Evolutionary conservation across 2,888 invertebrate genomes (phyloP), one percentile per base, ranked within the genome.

Genomic region (Carabus problematicus): DNA sequence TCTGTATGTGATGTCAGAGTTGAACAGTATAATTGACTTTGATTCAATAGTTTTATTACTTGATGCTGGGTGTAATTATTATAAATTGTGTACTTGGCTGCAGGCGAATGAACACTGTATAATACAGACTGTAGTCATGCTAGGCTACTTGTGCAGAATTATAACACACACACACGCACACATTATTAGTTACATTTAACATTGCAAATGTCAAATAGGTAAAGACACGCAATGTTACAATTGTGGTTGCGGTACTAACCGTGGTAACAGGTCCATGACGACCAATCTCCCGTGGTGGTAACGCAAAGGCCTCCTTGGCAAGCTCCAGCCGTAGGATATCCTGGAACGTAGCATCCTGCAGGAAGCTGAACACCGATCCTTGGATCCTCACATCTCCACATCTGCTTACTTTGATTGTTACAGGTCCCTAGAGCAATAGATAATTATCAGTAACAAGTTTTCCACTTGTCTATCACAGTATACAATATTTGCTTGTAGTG

Each of bases 291-390:
- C 82, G 84, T 0, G 80, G 79, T 75, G 88, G 88, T 72, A 90
- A 84, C 74, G 85, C 85, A 78, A 91, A 91, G 0, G 90, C 84
- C 58, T 87, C 86, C 66, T 85, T 83, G 16, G 84, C 84, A 42
- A 91, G 81, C 64, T 84, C 82, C 61, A 91, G 79, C 29, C 83
- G 80, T 4, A 78, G 78, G 12, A 91, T 87, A 72, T 89, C 84
- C 70, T 77, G 82, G 72, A 91, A 85, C 66, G 81, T 84, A 77
- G 90, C 85, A 70, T 85, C 84, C 56, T 87, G 82, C 40, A 91
- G 83, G 85, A 89, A 88, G 42, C 89, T 88, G 76, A 91, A 91
- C 0, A 89, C 86, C 56, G 85, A 84, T 16, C 86, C 85, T 75
- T 88, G 87, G 71, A 91, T 82, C 16, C 84, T 82, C 11, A 90